phyloP scores from a whole-genome alignment of 2,113 vertebrate species.

The Lepus europaeus region DNA sequence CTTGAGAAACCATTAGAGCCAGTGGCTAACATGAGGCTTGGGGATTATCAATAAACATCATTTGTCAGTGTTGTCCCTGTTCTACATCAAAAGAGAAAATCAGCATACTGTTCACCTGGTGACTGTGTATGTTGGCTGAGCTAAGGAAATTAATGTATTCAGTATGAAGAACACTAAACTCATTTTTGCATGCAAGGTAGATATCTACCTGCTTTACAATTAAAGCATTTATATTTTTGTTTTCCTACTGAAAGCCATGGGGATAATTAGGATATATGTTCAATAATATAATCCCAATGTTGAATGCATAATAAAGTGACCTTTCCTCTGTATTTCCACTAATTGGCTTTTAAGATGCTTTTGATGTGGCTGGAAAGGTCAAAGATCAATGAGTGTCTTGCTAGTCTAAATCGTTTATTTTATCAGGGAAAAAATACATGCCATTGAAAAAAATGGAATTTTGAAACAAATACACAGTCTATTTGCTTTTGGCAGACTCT shows the following conservation, averaged over 20 bases:
- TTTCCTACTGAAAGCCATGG: constrained; percentile 75
- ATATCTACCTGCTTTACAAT: constrained; percentile 57
- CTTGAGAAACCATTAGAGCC: constrained; percentile 66
- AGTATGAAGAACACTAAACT: constrained; percentile 42
- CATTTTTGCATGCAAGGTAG: constrained; percentile 36
- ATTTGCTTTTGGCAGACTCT: constrained; percentile 82
- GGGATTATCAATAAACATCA: constrained; percentile 61
- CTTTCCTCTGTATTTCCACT: constrained; percentile 81
- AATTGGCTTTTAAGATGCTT: constrained; percentile 84
- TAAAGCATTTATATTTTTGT: constrained; percentile 65
- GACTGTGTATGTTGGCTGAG: background rate
- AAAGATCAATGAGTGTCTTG: constrained; percentile 86
- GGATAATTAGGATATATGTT: constrained; percentile 72
- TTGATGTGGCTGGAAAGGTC: constrained; percentile 82
- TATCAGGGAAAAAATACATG: constrained; percentile 79
- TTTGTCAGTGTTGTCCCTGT: constrained; percentile 36
- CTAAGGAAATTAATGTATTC: background rate
- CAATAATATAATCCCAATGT: constrained; percentile 68
- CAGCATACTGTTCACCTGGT: background rate
- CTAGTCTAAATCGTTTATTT: constrained; percentile 85
- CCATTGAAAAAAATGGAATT: constrained; percentile 84
- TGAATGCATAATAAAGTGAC: constrained; percentile 76
- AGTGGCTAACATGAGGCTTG: constrained; percentile 52
- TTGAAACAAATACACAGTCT: constrained; percentile 82
- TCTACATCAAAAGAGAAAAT: constrained; percentile 51